These are phyloP conservation scores for Spatulosminthurus flaviceps DNA, from an alignment of 2,888 invertebrate genomes.

Conservation along the genomic window DNA sequence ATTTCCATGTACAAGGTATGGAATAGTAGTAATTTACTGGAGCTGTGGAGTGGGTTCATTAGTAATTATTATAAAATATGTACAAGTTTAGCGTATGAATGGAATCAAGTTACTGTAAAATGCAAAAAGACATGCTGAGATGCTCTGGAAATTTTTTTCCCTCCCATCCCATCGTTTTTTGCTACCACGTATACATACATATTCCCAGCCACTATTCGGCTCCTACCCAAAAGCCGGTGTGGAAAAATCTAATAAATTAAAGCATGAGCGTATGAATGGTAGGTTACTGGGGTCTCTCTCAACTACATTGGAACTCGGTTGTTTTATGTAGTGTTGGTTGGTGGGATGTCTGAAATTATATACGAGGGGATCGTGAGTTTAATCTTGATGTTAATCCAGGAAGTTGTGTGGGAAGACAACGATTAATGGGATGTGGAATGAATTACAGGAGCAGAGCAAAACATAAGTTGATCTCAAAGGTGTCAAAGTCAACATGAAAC, in stretches of 20 bases:
- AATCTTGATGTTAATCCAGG: conserved; percentile 38
- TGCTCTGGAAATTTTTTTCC: too few relatives aligned
- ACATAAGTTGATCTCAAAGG: conserved; percentile 29
- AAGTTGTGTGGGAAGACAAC: conserved; percentile 35
- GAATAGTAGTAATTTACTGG: too few relatives aligned
- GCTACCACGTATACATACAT: neutral
- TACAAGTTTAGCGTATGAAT: too few relatives aligned
- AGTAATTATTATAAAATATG: too few relatives aligned
- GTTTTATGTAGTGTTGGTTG: neutral
- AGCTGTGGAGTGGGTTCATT: too few relatives aligned
- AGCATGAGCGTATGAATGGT: neutral
- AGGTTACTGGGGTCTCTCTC: neutral
- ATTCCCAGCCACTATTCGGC: too few relatives aligned
- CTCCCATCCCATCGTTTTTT: neutral
- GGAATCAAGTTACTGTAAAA: too few relatives aligned
- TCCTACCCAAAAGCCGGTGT: too few relatives aligned
- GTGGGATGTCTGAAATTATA: conserved; percentile 5
- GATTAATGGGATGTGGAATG: conserved; percentile 34
- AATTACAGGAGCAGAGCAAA: conserved; percentile 16
- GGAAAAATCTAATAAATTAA: conserved; percentile 12
- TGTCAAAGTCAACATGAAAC: conserved; percentile 32
- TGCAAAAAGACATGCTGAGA: too few relatives aligned
- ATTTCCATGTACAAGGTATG: too few relatives aligned
- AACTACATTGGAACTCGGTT: neutral
- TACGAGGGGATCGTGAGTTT: conserved; percentile 15